Evolutionary conservation across 2,113 vertebrate genomes (phyloP).

Genomic region (Hemichromis elongatus): DNA sequence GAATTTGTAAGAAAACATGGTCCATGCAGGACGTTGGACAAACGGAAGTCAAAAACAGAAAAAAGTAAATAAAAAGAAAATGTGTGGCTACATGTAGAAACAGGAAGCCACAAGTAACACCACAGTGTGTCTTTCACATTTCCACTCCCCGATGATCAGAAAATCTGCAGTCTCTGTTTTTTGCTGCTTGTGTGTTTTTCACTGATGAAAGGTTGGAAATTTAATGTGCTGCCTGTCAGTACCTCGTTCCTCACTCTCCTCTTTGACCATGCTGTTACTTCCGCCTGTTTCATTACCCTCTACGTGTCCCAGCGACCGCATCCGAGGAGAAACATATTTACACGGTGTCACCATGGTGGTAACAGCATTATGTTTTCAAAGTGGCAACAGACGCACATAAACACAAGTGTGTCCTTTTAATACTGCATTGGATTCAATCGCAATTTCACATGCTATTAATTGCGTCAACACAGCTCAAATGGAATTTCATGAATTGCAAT

Average conservation of each 20-base stretch:
- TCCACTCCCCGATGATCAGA: neutral
- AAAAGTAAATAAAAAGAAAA: neutral
- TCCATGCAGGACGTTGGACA: neutral
- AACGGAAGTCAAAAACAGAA: neutral
- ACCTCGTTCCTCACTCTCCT: neutral
- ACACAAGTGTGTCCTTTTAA: conserved; percentile 27
- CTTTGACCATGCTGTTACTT: neutral
- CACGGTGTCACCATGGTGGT: conserved; percentile 45
- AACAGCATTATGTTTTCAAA: conserved; percentile 55
- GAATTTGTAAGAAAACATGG: neutral
- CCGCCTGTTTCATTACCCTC: neutral
- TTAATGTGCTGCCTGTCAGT: neutral
- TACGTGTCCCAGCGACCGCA: neutral
- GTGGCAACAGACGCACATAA: conserved; percentile 36
- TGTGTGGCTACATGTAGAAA: neutral
- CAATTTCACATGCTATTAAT: conserved; percentile 76
- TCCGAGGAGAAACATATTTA: conserved; percentile 41
- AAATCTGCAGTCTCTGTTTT: neutral
- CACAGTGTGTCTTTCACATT: neutral
- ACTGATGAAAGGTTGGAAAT: neutral
- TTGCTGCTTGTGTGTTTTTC: neutral
- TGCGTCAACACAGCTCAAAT: conserved; percentile 67
- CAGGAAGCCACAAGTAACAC: neutral
- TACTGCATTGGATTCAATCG: conserved; percentile 63
- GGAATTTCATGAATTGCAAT: conserved; percentile 66